A percentile compares a stretch with the other conserved stretches of the same genome.
Evolutionary conservation across 2,888 invertebrate genomes (phyloP).

Genomic region (Eugnorisma glareosa): DNA sequence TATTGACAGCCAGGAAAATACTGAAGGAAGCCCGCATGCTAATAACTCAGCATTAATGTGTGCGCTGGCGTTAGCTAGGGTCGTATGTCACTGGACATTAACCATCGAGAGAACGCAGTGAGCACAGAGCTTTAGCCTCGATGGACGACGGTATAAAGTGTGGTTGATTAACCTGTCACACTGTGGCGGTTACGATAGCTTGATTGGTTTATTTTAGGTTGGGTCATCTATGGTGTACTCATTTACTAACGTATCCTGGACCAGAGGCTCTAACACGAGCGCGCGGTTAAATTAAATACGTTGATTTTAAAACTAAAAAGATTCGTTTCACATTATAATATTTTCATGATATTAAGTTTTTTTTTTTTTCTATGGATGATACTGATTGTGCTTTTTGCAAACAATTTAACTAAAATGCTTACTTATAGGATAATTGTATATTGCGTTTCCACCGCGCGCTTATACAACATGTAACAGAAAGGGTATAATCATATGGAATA

Average conservation of each 20-base stretch:
- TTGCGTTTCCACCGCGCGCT: no score
- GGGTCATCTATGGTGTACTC: neutral
- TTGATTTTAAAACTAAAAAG: no score
- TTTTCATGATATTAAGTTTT: no score
- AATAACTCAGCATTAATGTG: slow-evolving; percentile 47
- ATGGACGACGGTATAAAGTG: slow-evolving; percentile 31
- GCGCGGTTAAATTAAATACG: no score
- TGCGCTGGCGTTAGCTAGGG: slow-evolving; percentile 34
- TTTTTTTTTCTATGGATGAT: no score
- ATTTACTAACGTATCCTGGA: neutral
- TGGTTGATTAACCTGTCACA: slow-evolving; percentile 45
- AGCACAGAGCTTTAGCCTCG: slow-evolving; percentile 43
- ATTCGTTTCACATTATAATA: no score
- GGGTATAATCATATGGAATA: no score
- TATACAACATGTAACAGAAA: no score
- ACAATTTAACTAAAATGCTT: no score
- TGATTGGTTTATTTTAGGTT: neutral
- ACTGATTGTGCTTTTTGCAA: no score
- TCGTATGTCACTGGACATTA: slow-evolving; percentile 47
- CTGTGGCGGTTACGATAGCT: slow-evolving; percentile 2
- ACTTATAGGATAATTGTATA: no score
- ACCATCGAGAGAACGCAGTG: slow-evolving; percentile 32
- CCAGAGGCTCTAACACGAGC: no score
- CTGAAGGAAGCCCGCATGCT: slow-evolving; percentile 33
- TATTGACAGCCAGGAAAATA: slow-evolving; percentile 36